Evolutionary conservation across 2,113 vertebrate genomes (phyloP).

Genomic region (Rutilus rutilus): DNA sequence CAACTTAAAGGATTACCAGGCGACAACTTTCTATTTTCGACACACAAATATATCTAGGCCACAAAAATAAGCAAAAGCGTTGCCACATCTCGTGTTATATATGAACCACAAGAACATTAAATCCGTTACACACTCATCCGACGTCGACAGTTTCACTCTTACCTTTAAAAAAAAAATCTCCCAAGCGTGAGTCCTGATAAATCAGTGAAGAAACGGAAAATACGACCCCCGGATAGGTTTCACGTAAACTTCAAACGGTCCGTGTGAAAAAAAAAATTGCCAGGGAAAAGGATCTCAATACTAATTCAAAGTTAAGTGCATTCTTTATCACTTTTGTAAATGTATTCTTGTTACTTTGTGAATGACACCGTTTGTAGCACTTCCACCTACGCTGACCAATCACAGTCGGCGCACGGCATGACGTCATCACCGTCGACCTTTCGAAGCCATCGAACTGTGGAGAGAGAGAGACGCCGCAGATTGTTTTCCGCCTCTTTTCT

Average conservation of each 20-base stretch:
- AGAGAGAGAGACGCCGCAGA: constrained; percentile 17
- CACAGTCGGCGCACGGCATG: constrained; percentile 8
- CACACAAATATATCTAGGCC: neutral
- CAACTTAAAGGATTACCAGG: neutral
- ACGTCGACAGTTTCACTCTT: constrained; percentile 32
- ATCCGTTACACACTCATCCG: neutral
- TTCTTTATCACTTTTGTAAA: constrained; percentile 13
- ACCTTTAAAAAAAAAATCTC: constrained; percentile 47
- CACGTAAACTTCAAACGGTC: neutral
- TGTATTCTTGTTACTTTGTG: constrained; percentile 27
- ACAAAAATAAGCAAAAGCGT: neutral
- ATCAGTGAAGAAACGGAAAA: constrained; percentile 38
- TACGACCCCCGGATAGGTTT: constrained; percentile 1
- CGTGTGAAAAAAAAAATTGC: neutral
- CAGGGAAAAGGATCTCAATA: neutral
- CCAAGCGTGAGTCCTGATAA: constrained; percentile 34
- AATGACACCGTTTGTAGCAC: constrained; percentile 38
- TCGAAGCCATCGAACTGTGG: constrained; percentile 23
- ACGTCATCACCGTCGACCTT: constrained; percentile 55
- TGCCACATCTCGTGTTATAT: neutral
- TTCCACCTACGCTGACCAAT: constrained; percentile 44
- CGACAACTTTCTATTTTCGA: constrained; percentile 3
- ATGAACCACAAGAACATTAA: neutral
- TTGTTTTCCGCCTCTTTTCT: constrained; percentile 6
- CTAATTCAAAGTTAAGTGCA: neutral